Evolutionary conservation across 2,888 invertebrate genomes (phyloP).

Genomic region (Acanthopleura granulata): DNA sequence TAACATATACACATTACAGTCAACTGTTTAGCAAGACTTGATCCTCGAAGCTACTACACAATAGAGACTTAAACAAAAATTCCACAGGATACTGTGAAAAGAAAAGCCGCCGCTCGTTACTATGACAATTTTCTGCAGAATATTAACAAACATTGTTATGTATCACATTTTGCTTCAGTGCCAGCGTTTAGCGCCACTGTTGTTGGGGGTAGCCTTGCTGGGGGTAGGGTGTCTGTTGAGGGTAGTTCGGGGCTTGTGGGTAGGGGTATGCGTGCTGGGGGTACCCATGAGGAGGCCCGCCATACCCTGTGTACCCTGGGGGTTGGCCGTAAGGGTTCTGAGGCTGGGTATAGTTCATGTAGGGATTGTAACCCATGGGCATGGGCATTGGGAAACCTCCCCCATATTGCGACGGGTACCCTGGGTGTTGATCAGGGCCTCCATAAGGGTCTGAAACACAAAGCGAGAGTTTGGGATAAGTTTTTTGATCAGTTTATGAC

Average conservation of each 20-base stretch:
- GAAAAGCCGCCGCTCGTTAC: too few relatives aligned
- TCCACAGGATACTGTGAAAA: too few relatives aligned
- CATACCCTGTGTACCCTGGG: conserved; percentile 6
- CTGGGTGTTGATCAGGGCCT: background rate
- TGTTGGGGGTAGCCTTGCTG: conserved; percentile 15
- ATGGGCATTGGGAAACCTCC: conserved; percentile 7
- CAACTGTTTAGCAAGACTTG: too few relatives aligned
- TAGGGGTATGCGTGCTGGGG: conserved; percentile 2
- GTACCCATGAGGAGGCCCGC: background rate
- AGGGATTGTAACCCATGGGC: conserved; percentile 9
- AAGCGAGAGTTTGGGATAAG: too few relatives aligned
- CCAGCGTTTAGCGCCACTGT: conserved; percentile 3
- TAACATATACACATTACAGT: too few relatives aligned
- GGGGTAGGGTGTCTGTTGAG: conserved; percentile 4
- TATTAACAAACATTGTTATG: background rate
- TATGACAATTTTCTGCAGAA: too few relatives aligned
- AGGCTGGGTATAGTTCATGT: conserved; percentile 11
- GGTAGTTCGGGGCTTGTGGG: conserved; percentile 4
- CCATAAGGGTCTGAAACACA: conserved; percentile 5
- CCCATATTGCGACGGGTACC: background rate
- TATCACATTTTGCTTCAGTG: background rate
- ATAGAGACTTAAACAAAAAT: too few relatives aligned
- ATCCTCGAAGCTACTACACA: too few relatives aligned
- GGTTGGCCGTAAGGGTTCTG: conserved; percentile 14
- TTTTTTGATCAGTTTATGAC: too few relatives aligned